Percentiles rank a stretch among this genome's conserved stretches.
Evolutionary conservation across 2,888 invertebrate genomes (phyloP).

Genomic region (Orthosia gracilis): DNA sequence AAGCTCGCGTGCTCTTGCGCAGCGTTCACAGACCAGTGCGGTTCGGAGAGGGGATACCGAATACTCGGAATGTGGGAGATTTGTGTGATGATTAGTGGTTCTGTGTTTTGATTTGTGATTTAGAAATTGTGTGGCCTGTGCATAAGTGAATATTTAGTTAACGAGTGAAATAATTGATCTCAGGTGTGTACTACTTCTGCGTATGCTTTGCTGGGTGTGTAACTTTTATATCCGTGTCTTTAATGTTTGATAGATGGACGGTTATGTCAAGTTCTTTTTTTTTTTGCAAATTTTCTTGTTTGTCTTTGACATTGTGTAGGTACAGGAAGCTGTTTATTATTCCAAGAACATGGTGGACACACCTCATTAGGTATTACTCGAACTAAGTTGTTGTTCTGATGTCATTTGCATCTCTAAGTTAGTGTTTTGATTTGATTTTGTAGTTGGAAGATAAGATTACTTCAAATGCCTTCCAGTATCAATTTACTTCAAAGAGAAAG

Average conservation of each 20-base stretch:
- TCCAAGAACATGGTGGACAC: conserved; percentile 33
- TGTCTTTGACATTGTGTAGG: conserved; percentile 24
- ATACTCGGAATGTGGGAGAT: conserved; percentile 57
- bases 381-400: conserved; percentile 27
- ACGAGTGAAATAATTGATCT: background rate
- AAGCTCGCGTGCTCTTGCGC: conserved; percentile 82
- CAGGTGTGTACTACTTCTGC: conserved; percentile 27
- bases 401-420: conserved; percentile 34
- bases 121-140: conserved; percentile 50
- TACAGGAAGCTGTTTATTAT: conserved; percentile 54
- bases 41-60: conserved; percentile 58
- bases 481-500: conserved; percentile 18
- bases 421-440: conserved; percentile 35
- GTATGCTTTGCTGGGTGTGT: conserved; percentile 3
- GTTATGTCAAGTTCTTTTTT: background rate
- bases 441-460: conserved; percentile 10
- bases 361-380: conserved; percentile 42
- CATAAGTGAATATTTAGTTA: conserved; percentile 34
- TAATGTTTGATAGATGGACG: background rate
- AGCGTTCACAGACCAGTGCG: conserved; percentile 72
- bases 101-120: conserved; percentile 59
- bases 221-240: background rate
- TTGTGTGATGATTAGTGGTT: conserved; percentile 57
- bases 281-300: conserved; percentile 9
- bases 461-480: conserved; percentile 16